A percentile compares a stretch with the other conserved stretches of the same genome.
phyloP scores from a whole-genome alignment of 1,140 invertebrate genomes.

The Aphelinus certus region DNA sequence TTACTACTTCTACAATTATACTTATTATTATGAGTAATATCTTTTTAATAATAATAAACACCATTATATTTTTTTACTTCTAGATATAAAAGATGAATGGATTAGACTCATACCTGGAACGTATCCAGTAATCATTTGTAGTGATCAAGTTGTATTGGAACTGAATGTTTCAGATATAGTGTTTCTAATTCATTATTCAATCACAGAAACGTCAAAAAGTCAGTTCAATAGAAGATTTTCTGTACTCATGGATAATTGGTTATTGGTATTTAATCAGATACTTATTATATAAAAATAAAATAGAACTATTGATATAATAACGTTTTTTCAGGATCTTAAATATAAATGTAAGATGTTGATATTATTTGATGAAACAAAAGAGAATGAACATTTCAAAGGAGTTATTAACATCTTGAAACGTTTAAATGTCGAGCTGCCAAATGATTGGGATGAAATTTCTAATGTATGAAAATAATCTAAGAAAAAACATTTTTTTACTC shows the following conservation, averaged over 20 bases:
- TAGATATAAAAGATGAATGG: slow-evolving; percentile 53
- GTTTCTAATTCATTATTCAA: slow-evolving; percentile 61
- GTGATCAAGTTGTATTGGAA: slow-evolving; percentile 56
- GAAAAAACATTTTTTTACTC: slow-evolving; percentile 30
- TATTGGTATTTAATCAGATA: slow-evolving; percentile 45
- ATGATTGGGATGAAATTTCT: slow-evolving; percentile 41
- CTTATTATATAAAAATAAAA: slow-evolving; percentile 1
- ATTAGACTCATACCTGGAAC: slow-evolving; percentile 44
- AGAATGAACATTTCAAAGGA: slow-evolving; percentile 53
- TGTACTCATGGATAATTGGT: slow-evolving; percentile 56
- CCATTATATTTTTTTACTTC: slow-evolving; percentile 35
- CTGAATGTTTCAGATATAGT: slow-evolving; percentile 56
- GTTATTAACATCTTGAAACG: slow-evolving; percentile 54
- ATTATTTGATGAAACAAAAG: slow-evolving; percentile 56
- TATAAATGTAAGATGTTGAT: slow-evolving; percentile 52
- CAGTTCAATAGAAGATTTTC: slow-evolving; percentile 61
- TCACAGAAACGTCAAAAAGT: slow-evolving; percentile 52
- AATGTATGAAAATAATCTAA: slow-evolving; percentile 44
- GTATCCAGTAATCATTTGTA: slow-evolving; percentile 60
- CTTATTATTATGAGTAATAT: too few relatives aligned
- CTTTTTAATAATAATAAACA: too few relatives aligned
- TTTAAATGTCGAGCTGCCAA: slow-evolving; percentile 48
- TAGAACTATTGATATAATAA: slow-evolving; percentile 10
- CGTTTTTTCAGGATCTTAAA: slow-evolving; percentile 33
- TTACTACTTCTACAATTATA: too few relatives aligned